Percentiles rank a stretch among this genome's conserved stretches.
phyloP scores from a whole-genome alignment of 2,888 invertebrate species.

The Heliothis peltigera region DNA sequence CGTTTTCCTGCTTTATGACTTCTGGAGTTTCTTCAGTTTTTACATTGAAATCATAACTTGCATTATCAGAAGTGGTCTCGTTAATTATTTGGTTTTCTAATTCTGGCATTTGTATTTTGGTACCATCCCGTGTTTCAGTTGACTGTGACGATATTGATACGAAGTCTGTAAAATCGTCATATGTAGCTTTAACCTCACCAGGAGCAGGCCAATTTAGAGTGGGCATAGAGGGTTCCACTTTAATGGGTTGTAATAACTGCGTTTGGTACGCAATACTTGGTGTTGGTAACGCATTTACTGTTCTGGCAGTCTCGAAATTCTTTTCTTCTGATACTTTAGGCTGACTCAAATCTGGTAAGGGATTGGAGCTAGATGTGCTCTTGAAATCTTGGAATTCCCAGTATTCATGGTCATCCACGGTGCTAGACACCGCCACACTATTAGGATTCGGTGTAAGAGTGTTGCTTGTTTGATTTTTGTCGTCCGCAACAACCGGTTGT shows the following conservation, averaged over 20 bases:
- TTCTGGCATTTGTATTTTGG: constrained; percentile 12
- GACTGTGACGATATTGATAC: constrained; percentile 73
- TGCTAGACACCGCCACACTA: constrained; percentile 42
- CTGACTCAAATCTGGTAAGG: constrained; percentile 36
- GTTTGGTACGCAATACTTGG: constrained; percentile 70
- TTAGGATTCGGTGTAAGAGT: constrained; percentile 16
- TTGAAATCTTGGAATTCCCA: constrained; percentile 87
- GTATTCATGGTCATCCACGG: constrained; percentile 76
- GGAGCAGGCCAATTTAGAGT: constrained; percentile 88
- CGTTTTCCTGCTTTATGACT: constrained; percentile 39
- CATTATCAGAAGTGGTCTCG: constrained; percentile 19
- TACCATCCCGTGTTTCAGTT: constrained; percentile 55
- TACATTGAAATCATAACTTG: constrained; percentile 36
- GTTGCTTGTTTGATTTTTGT: constrained; percentile 56
- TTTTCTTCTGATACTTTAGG: constrained; percentile 40
- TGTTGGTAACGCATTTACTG: constrained; percentile 58
- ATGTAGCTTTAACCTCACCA: constrained; percentile 85
- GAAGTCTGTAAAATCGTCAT: constrained; percentile 85
- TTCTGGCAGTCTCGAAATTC: constrained; percentile 46
- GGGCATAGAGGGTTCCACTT: constrained; percentile 81
- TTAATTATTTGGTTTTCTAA: constrained; percentile 13
- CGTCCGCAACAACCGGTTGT: constrained; percentile 64
- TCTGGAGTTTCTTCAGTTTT: constrained; percentile 41
- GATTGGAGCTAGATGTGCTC: constrained; percentile 61
- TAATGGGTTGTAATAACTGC: constrained; percentile 84